phyloP scores from a whole-genome alignment of 2,797 vertebrate genomes.

The Tragopan temminckii region DNA sequence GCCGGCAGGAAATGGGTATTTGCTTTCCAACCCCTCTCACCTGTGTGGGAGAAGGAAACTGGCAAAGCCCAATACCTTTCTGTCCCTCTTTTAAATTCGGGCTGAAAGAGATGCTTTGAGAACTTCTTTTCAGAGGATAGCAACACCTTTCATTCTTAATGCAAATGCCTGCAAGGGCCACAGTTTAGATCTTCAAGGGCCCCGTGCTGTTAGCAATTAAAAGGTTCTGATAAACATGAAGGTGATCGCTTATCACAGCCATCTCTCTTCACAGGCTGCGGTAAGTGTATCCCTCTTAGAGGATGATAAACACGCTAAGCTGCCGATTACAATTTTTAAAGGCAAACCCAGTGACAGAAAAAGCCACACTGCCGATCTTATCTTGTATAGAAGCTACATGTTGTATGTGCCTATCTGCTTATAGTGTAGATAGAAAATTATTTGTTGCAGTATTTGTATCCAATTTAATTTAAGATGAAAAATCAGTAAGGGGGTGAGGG shows the following conservation, averaged over 20 bases:
- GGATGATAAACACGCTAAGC: slow-evolving; percentile 7
- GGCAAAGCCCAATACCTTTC: background rate
- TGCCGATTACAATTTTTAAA: slow-evolving; percentile 46
- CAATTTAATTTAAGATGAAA: slow-evolving; percentile 77
- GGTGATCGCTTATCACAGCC: background rate
- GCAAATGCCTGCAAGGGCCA: background rate
- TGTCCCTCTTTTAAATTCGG: background rate
- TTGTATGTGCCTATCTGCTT: slow-evolving; percentile 12
- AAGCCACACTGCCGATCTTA: slow-evolving; percentile 9
- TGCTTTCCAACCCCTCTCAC: background rate
- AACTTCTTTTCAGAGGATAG: background rate
- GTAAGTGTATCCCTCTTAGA: background rate
- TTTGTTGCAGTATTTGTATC: slow-evolving; percentile 75
- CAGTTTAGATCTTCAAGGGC: background rate
- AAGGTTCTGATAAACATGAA: slow-evolving; percentile 24
- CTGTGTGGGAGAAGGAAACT: background rate
- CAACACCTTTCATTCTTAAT: background rate
- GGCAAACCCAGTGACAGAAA: slow-evolving; percentile 43
- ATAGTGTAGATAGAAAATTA: slow-evolving; percentile 67
- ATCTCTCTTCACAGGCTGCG: background rate
- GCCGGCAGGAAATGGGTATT: background rate
- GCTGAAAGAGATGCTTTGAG: background rate
- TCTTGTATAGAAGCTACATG: background rate
- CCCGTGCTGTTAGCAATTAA: slow-evolving; percentile 38
- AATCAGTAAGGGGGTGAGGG: slow-evolving; percentile 36